Base-by-base conservation (phyloP, 2,888 invertebrate genomes). In the Stenchaetothrips biformis region DNA sequence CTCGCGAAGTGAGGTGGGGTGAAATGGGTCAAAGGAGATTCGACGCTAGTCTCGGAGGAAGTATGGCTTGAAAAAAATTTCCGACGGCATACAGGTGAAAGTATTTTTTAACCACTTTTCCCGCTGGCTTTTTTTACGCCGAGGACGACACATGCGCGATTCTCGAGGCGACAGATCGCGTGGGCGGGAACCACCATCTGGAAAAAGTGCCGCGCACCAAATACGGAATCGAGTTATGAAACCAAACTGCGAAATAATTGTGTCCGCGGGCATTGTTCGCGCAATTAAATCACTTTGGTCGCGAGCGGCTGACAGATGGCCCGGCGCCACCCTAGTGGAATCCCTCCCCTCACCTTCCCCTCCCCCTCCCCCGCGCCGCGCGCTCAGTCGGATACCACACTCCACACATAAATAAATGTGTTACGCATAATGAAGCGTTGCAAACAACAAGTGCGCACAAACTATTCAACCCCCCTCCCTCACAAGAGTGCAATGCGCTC, bases 241-340 rank as follows among this genome's bases (percentile, higher is more conserved):
- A 74, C 67, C 67, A 74, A 74, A 74, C 67, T 74, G 67, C 67
- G 67, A 74, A 74, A 74, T 74, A 74, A 74, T 74, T 74, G 67
- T 74, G 67, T 74, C 67, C 67, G 67, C 67, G 21, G 67, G 67
- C 67, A 74, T 74, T 74, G 67, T 74, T 74, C 67, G 67, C 67
- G 25, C 67, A 74, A 74, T 74, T 74, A 74, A 74, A 74, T 74
- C 21, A 74, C 21, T 25, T 37, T 74, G 67, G 25, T n/a, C 67
- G 67, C 67, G 67, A 18, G 53, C 53, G 59, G 67, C 67, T 21
- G 21, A 74, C 67, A 74, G 67, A 74, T 74, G 67, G 67, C 25
- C 37, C 2, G 37, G 67, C 53, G 67, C 25, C 67, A 13, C 18
- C 6, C 59, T 37, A 37, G 37, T 37, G 37, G n/a, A 25, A 16